A percentile compares a stretch with the other conserved stretches of the same genome.
phyloP scores from a whole-genome alignment of 2,113 vertebrate genomes.

The Physeter macrocephalus region DNA sequence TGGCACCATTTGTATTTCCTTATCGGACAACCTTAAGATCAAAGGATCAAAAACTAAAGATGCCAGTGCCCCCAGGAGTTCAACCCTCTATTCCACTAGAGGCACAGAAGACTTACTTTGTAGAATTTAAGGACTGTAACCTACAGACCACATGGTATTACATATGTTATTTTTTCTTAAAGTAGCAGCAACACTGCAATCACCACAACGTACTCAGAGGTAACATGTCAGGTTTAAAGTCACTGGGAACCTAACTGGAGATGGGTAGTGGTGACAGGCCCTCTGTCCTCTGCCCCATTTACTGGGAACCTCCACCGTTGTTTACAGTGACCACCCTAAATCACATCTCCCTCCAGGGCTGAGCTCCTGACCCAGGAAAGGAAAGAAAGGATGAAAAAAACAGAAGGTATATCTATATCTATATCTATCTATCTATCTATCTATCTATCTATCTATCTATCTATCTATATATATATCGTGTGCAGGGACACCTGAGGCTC shows the following conservation, averaged over 20 bases:
- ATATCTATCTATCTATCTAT: too few relatives aligned
- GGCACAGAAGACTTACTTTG: neutral
- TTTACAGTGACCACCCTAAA: neutral
- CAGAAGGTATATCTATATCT: too few relatives aligned
- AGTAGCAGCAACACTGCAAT: neutral
- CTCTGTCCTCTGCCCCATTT: neutral
- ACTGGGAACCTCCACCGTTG: neutral
- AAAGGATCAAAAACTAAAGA: slow-evolving; percentile 22
- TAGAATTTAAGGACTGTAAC: neutral
- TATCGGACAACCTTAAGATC: neutral
- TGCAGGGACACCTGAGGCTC: neutral
- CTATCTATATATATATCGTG: neutral
- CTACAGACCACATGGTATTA: neutral
- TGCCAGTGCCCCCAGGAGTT: neutral
- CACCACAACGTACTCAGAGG: neutral
- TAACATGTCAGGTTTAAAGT: neutral
- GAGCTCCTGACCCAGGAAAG: neutral
- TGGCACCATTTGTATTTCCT: neutral
- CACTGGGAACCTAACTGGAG: neutral
- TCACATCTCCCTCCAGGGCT: fast-evolving
- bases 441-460: too few relatives aligned
- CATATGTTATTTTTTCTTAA: neutral
- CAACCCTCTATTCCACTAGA: neutral
- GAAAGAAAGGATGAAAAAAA: neutral
- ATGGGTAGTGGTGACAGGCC: neutral